A percentile compares a stretch with the other conserved stretches of the same genome.
phyloP scores from a whole-genome alignment of 2,113 vertebrate species.

The Vanacampus margaritifer region DNA sequence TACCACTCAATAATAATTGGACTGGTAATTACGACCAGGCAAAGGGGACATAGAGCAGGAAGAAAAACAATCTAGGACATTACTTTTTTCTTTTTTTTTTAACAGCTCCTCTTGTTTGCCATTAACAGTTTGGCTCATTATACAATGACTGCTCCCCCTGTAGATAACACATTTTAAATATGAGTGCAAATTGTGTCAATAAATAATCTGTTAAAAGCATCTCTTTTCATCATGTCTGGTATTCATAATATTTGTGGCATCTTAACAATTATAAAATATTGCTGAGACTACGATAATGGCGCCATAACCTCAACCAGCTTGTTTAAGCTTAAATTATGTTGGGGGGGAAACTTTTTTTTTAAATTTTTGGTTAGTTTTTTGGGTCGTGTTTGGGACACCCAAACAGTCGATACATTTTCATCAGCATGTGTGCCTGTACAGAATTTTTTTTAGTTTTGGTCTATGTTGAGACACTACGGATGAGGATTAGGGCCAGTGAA shows the following conservation, averaged over 20 bases:
- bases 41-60: slow-evolving; percentile 31
- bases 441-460: too few relatives aligned
- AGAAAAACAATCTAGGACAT: slow-evolving; percentile 30
- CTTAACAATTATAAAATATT: background rate
- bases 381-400: background rate
- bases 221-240: background rate
- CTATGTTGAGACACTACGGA: too few relatives aligned
- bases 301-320: background rate
- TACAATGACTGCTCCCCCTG: background rate
- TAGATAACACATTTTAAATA: background rate
- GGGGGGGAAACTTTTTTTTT: background rate
- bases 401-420: background rate
- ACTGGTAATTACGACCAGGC: slow-evolving; percentile 61
- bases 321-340: background rate
- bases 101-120: background rate
- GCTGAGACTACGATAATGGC: background rate
- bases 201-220: background rate
- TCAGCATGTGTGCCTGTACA: too few relatives aligned
- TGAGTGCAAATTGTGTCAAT: background rate
- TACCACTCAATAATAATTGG: slow-evolving; percentile 71
- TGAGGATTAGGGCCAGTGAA: too few relatives aligned
- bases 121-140: slow-evolving; percentile 7
- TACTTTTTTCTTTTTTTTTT: slow-evolving; percentile 1
- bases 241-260: background rate
- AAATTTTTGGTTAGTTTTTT: background rate